Conservation (phyloP, 2,797 vertebrate species). For the Kryptolebias ocellatus region DNA sequence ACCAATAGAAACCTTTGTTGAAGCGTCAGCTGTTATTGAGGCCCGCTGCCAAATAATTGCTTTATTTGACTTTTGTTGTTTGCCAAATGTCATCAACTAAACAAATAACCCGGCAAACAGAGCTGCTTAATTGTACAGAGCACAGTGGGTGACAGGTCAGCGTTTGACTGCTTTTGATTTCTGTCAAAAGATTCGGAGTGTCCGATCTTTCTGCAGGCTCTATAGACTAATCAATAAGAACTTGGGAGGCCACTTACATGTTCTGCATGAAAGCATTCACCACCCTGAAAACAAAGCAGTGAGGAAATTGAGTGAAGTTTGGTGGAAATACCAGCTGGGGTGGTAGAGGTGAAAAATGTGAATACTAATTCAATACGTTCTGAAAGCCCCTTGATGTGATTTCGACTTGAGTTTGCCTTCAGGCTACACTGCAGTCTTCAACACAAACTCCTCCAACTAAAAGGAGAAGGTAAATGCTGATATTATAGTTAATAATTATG, state of each 20-base stretch:
- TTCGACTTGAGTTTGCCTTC: constrained; percentile 28
- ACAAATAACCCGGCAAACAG: constrained; percentile 24
- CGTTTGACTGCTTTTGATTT: constrained; percentile 64
- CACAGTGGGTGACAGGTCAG: constrained; percentile 54
- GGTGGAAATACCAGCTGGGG: constrained; percentile 32
- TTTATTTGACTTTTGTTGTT: constrained; percentile 42
- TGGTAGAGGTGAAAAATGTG: constrained; percentile 30
- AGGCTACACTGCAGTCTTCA: constrained; percentile 16
- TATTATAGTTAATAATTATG: constrained; percentile 24
- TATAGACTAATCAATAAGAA: constrained; percentile 68
- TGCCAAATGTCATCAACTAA: constrained; percentile 32
- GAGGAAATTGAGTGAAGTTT: constrained; percentile 48
- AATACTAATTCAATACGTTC: constrained; percentile 50
- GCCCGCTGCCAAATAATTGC: constrained; percentile 14
- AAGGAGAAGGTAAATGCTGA: constrained; percentile 9
- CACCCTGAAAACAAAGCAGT: constrained; percentile 54
- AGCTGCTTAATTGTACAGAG: constrained; percentile 46
- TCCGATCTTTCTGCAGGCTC: constrained; percentile 50
- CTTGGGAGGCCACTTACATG: constrained; percentile 71
- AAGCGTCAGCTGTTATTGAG: constrained; percentile 26
- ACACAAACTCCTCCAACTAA: constrained; percentile 23
- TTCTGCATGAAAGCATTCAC: constrained; percentile 67
- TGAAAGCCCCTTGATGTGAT: constrained; percentile 45
- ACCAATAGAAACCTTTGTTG: constrained; percentile 21
- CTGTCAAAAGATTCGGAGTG: constrained; percentile 50